Evolutionary conservation across 2,113 vertebrate genomes (phyloP).

Genomic region (Misgurnus mizolepis): DNA sequence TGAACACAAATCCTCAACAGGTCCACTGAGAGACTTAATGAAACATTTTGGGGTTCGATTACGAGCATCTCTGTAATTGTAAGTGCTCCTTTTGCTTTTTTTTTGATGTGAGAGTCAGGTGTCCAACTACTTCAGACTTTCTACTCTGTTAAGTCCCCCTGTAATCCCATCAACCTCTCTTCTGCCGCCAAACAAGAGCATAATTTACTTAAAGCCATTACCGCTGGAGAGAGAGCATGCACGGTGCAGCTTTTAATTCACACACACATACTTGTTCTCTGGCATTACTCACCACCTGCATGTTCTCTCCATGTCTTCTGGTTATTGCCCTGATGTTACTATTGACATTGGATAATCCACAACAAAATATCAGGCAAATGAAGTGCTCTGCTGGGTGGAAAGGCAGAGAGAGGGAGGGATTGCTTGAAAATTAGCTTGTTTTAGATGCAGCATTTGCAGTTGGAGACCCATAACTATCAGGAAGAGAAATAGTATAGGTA

Average conservation of each 20-base stretch:
- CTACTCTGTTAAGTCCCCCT: conserved; percentile 45
- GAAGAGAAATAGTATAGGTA: neutral
- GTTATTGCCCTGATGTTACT: conserved; percentile 32
- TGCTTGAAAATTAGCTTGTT: conserved; percentile 24
- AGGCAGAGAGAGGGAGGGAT: neutral
- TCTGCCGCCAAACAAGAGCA: conserved; percentile 36
- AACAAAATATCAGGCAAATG: conserved; percentile 16
- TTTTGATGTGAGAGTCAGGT: conserved; percentile 30
- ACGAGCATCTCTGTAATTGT: conserved; percentile 18
- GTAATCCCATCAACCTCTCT: conserved; percentile 52
- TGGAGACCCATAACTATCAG: neutral
- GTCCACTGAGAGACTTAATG: conserved; percentile 18
- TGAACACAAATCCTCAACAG: conserved; percentile 46
- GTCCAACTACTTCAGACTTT: conserved; percentile 34
- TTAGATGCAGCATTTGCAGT: conserved; percentile 14
- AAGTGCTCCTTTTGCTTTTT: conserved; percentile 14
- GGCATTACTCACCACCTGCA: neutral
- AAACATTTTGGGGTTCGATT: conserved; percentile 34
- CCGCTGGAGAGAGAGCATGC: conserved; percentile 5
- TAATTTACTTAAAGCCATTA: conserved; percentile 56
- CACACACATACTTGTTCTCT: conserved; percentile 5
- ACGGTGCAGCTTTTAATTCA: conserved; percentile 34
- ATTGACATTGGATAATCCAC: conserved; percentile 40
- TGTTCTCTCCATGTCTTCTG: conserved; percentile 27
- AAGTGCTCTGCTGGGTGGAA: conserved; percentile 12